Base-by-base conservation (phyloP, 1,140 invertebrate species). In the Listronotus bonariensis region DNA sequence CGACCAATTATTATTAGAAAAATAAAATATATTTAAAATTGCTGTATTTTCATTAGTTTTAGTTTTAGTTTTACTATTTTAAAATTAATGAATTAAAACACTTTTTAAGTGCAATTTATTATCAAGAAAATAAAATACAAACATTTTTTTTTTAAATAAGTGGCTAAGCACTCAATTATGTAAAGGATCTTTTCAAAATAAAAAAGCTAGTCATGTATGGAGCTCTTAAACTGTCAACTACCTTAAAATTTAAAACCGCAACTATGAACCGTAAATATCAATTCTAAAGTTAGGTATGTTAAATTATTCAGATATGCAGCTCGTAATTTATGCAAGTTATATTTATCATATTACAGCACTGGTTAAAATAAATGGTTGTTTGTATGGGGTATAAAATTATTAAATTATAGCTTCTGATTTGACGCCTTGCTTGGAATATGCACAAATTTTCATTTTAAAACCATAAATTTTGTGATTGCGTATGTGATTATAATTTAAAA, bases 391-490 rank as follows among this genome's bases (percentile, higher is more conserved):
- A 52, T 52, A 52, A 52, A 52, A 52, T 52, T 52, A 52, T 52
- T 52, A 52, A 52, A 52, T 52, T 52, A 52, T 52, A 52, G 49
- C 49, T 36, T 52, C 49, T 52, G 49, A 52, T 52, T 52, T 52
- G 49, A 52, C 49, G 49, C 49, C 31, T 34, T 52, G 12, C 18
- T 12, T 46, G 18, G 17, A 46, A 46, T 46, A 17, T 46, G 15
- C 15, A 46, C 43, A 3, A 11, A 46, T 46, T 46, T 17, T 7
- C 43, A 46, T 46, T 46, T 46, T 17, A 46, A 46, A 18, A 46
- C 15, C n/a, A 46, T 46, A 46, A 46, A 46, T 46, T 46, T 5
- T 46, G 43, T 15, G 17, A 9, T 34, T 17, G 17, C n/a, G 43
- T 14, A 46, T 46, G 43, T 46, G 43, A 46, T 46, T 46, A 46